Percentiles rank a stretch among this genome's conserved stretches.
These are phyloP conservation scores for Gallinago undulata DNA, from an alignment of 2,113 vertebrate genomes.

Conservation along the genomic window DNA sequence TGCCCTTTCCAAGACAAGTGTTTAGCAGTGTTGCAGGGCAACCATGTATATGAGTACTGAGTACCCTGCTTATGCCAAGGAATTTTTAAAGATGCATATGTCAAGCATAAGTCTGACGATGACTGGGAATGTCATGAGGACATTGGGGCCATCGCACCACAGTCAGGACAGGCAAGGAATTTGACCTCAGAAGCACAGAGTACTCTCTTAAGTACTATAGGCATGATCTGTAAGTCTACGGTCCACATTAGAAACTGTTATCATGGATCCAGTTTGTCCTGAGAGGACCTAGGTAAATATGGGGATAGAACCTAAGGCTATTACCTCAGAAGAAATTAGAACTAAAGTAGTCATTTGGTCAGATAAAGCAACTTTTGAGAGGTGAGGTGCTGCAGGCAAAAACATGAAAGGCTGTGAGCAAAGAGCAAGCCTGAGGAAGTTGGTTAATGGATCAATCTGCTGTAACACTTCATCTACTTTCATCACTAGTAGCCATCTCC, in stretches of 20 bases:
- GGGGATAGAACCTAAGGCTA: not conserved
- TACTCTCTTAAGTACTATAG: not conserved
- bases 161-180: not conserved
- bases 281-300: not conserved
- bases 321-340: not conserved
- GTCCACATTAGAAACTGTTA: not conserved
- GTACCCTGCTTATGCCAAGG: not conserved
- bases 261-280: not conserved
- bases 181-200: not conserved
- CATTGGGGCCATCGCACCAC: not conserved
- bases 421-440: not conserved
- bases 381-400: not conserved
- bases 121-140: not conserved
- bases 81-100: not conserved
- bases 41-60: not conserved
- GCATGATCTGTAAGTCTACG: not conserved
- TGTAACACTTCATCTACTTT: not conserved
- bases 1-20: not conserved
- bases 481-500: not conserved
- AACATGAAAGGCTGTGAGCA: not conserved
- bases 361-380: not conserved
- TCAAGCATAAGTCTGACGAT: not conserved
- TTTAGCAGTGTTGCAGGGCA: not conserved
- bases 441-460: not conserved
- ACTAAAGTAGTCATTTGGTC: not conserved